Evolutionary conservation across 2,113 vertebrate genomes (phyloP).

Genomic region (Calypte anna): DNA sequence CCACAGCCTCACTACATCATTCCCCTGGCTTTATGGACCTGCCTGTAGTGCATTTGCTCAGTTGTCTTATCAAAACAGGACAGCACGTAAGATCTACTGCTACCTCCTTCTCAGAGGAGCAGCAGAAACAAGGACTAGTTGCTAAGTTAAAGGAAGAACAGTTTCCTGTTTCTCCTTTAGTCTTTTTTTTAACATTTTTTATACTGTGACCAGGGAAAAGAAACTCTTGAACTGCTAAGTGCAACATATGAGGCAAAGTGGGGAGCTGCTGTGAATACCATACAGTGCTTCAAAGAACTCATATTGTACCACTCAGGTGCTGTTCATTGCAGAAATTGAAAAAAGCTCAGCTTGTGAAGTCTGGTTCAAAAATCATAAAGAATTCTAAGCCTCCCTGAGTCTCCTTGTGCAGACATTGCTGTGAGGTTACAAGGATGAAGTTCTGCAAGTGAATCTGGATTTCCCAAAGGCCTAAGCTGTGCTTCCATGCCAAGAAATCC

Average conservation of each 20-base stretch:
- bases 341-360: background rate
- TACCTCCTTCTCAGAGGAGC: background rate
- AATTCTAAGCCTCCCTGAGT: background rate
- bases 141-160: background rate
- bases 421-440: background rate
- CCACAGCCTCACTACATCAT: background rate
- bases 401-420: background rate
- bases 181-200: background rate
- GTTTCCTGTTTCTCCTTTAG: background rate
- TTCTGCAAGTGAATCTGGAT: background rate
- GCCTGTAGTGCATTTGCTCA: accelerated
- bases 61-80: background rate
- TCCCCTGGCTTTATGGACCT: background rate
- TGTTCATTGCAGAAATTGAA: background rate
- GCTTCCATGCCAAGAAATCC: conserved; percentile 11
- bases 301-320: background rate
- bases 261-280: background rate
- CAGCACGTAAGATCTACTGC: background rate
- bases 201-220: background rate
- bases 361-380: background rate
- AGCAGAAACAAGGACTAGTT: background rate
- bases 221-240: background rate
- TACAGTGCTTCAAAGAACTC: background rate
- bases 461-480: background rate
- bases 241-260: background rate